A percentile compares a stretch with the other conserved stretches of the same genome.
Evolutionary conservation across 2,797 vertebrate species (phyloP).

Genomic region (Gephyroberyx darwinii): DNA sequence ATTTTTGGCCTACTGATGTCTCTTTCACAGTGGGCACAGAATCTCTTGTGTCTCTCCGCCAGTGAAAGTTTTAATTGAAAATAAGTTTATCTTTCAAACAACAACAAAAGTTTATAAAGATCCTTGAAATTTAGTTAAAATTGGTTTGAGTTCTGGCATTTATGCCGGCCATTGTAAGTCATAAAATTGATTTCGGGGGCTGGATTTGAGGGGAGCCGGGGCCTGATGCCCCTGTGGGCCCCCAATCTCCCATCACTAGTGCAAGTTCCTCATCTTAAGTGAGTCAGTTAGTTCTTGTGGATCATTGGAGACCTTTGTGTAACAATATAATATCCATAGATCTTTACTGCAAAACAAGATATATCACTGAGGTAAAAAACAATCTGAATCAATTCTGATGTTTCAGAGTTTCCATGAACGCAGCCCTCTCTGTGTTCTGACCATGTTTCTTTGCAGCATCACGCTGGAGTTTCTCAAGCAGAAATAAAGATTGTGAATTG

Average conservation of each 20-base stretch:
- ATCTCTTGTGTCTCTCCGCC: too few species aligned
- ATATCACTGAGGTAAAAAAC: constrained; percentile 37
- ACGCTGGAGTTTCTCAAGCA: neutral
- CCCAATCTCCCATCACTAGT: constrained; percentile 20
- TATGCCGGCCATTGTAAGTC: constrained; percentile 25
- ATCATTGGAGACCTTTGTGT: constrained; percentile 37
- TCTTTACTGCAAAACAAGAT: constrained; percentile 19
- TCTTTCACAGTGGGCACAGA: too few species aligned
- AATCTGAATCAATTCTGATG: constrained; percentile 37
- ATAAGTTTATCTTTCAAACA: constrained; percentile 9
- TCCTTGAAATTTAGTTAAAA: constrained; percentile 31
- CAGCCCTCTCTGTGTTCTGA: constrained; percentile 47
- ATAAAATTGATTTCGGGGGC: constrained; percentile 32
- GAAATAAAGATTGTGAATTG: constrained; percentile 21
- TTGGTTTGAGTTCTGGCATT: constrained; percentile 3
- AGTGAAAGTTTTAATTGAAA: neutral
- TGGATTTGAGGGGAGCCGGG: constrained; percentile 23
- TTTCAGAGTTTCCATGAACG: constrained; percentile 37
- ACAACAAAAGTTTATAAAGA: constrained; percentile 26
- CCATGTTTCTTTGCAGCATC: constrained; percentile 28
- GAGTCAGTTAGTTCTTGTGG: constrained; percentile 45
- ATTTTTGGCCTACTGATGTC: neutral
- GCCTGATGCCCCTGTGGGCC: constrained; percentile 15
- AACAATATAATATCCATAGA: constrained; percentile 37
- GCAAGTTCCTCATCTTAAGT: constrained; percentile 43